Base-by-base conservation (phyloP, 2,888 invertebrate species). In the Athrips mouffetella region DNA sequence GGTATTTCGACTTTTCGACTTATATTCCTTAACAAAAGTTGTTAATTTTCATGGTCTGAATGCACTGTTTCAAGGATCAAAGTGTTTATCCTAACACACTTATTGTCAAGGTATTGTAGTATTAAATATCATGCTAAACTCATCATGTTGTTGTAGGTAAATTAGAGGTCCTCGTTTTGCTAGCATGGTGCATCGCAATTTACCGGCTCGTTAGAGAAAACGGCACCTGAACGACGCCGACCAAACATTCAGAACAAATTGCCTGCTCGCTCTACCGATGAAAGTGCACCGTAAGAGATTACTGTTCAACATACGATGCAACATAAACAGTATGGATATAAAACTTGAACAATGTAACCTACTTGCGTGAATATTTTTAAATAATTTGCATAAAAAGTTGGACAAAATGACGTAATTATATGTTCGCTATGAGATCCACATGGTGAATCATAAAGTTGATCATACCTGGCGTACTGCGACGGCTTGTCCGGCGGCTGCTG, bases 251-350 rank as follows among this genome's bases (percentile, higher is more conserved):
- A 74, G 67, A 76, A 71, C 75, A 72, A 77, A 75, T 74, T 68
- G 72, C 73, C 63, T 77, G 78, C 63, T 70, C 79, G 63, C 70
- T 77, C 69, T 78, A 76, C 71, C 80, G 74, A 67, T 60, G 72
- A 76, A 71, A 75, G 69, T 65, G 69, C 70, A 74, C 66, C 64
- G 70, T 71, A 76, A 70, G 62, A 68, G 72, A 75, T 70, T 49
- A 67, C 69, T 65, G 59, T 60, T 62, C 59, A 60, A 61, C 59
- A 64, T 59, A 62, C 63, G 59, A 53, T 59, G 64, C 63, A 62
- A 29, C 67, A 81, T 53, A 42, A 60, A 65, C 40, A 5, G 16
- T n/a, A 11, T 29, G 18, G 15, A 3, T 15, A 46, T 21, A 13
- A 16, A 10, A 30, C 11, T 45, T 45, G n/a, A 25, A 27, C 41